A percentile compares a stretch with the other conserved stretches of the same genome.
phyloP scores from a whole-genome alignment of 2,797 vertebrate species.

The Sciurus carolinensis region DNA sequence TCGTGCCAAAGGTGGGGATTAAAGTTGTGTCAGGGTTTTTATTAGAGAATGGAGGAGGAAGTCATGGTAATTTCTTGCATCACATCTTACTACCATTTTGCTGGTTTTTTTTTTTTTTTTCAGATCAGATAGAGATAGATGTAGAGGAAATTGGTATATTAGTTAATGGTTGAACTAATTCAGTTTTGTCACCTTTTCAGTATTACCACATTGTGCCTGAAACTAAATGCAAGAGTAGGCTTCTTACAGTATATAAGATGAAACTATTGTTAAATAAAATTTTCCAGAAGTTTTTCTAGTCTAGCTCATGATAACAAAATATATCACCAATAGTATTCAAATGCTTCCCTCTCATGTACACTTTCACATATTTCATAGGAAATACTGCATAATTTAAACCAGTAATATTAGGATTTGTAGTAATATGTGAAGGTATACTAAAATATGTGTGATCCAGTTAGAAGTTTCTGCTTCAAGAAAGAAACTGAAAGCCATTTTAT shows the following conservation, averaged over 20 bases:
- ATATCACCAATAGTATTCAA: background rate
- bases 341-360: background rate
- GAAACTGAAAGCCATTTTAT: background rate
- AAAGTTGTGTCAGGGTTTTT: slow-evolving; percentile 70
- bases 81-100: background rate
- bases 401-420: background rate
- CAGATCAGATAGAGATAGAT: background rate
- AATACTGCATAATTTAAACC: background rate
- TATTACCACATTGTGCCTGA: background rate
- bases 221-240: background rate
- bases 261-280: background rate
- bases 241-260: background rate
- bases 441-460: background rate
- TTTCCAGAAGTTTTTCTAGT: background rate
- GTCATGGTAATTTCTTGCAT: background rate
- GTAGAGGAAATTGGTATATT: background rate
- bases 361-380: background rate
- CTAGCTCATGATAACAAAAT: background rate
- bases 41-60: slow-evolving; percentile 67
- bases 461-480: background rate
- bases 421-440: background rate
- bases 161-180: background rate
- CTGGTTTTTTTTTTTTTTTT: background rate
- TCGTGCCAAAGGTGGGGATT: background rate
- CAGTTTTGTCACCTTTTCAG: background rate